Base-by-base conservation (phyloP, 2,888 invertebrate species). In the Acrobasis repandana region DNA sequence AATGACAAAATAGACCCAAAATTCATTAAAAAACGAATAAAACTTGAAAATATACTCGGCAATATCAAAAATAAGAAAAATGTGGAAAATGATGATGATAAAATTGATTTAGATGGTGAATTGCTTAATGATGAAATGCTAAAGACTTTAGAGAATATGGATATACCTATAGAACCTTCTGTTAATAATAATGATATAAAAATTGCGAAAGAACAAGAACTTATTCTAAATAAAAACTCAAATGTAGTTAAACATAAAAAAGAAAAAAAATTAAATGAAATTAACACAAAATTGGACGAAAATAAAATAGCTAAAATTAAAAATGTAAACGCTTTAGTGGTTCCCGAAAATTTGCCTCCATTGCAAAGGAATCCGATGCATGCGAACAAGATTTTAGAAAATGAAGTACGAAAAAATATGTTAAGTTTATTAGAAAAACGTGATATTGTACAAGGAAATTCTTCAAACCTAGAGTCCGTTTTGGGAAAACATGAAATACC, bases 41-140 rank as follows among this genome's bases (percentile, higher is more conserved):
- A 89, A 68, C 63, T 91, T 38, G 90, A 90, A 74, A 69, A 65
- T 33, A 60, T 83, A 6, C 61, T 83, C 52, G 76, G 76, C 9
- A 79, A 72, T 61, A 79, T 90, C 14, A 87, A 82, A 68, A 77
- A 67, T 43, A 83, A 75, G 67, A 52, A 20, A 14, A 54, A 49
- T 56, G 10, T 51, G 47, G 58, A 49, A 11, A 3, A 49, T 14
- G 46, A 50, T 58, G 46, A 38, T 28, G 49, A 49, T 15, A 61
- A 49, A 11, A 56, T 20, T n/a, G 18, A 58, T 48, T 16, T 58
- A 18, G 54, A 38, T 38, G 9, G 5, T 9, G 54, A 54, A 11
- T 38, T 54, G 20, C 4, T 54, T 6, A 54, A 82, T 51, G 82
- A 85, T 48, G 81, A 85, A 9, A 63, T 84, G 3, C 28, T 85